Percentiles rank a stretch among this genome's conserved stretches.
phyloP scores from a whole-genome alignment of 2,113 vertebrate genomes.

The Saiga tatarica region DNA sequence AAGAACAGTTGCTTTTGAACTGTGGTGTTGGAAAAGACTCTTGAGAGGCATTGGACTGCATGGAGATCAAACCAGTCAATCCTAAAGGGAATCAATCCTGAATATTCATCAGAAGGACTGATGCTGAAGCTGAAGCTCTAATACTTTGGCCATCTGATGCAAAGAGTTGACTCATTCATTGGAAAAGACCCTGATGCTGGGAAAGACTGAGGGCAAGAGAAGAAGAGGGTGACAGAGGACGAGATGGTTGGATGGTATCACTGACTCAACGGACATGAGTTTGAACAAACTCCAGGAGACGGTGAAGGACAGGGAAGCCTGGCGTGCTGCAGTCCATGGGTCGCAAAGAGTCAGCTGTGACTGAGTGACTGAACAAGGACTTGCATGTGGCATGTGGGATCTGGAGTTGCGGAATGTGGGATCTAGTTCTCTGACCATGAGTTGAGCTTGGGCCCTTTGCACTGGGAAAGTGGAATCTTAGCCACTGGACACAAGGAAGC shows the following conservation, averaged over 20 bases:
- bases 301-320: neutral
- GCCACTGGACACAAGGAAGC: neutral
- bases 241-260: neutral
- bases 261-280: neutral
- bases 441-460: neutral
- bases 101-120: neutral
- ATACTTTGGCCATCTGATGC: neutral
- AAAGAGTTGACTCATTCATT: neutral
- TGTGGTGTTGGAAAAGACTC: neutral
- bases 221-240: neutral
- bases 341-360: neutral
- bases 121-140: neutral
- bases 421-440: neutral
- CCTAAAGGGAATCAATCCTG: neutral
- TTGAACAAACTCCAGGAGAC: neutral
- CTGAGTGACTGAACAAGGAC: neutral
- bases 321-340: neutral
- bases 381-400: neutral
- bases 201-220: neutral
- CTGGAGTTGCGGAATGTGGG: neutral
- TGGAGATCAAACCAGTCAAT: neutral
- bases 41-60: neutral
- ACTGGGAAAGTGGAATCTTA: neutral
- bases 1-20: neutral
- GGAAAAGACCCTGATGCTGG: neutral